These are phyloP conservation scores for Drosophila paucipuncta DNA, from an alignment of 2,888 invertebrate genomes.

Conservation along the genomic window DNA sequence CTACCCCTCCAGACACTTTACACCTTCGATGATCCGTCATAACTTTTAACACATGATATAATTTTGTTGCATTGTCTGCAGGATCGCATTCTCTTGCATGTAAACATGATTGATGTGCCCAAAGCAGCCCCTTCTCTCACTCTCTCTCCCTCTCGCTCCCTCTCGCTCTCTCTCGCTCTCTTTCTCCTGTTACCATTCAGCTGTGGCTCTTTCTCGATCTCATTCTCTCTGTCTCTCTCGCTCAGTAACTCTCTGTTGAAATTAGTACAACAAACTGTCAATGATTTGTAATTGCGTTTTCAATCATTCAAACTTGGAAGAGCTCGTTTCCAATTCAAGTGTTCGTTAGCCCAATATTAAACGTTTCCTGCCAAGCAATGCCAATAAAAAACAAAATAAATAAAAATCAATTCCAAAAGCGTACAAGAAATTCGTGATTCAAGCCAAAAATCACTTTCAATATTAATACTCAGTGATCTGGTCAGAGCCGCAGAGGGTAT, in stretches of 20 bases:
- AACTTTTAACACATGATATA: constrained; percentile 82
- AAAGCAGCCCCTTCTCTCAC: not conserved
- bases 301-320: constrained; percentile 58
- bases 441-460: constrained; percentile 61
- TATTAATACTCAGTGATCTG: constrained; percentile 19
- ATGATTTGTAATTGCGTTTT: constrained; percentile 73
- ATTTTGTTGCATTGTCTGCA: constrained; percentile 75
- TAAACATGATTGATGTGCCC: constrained; percentile 62
- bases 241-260: constrained; percentile 37
- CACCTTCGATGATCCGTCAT: constrained; percentile 82
- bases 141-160: not conserved
- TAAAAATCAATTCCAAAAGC: constrained; percentile 29
- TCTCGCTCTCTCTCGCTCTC: not conserved
- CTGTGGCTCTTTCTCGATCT: constrained; percentile 6
- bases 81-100: constrained; percentile 52
- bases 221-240: constrained; percentile 9
- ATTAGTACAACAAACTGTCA: constrained; percentile 77
- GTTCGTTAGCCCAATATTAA: constrained; percentile 25
- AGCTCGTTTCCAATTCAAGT: constrained; percentile 23
- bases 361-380: constrained; percentile 39
- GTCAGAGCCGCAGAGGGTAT: not conserved
- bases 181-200: not conserved
- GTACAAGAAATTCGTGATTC: constrained; percentile 71
- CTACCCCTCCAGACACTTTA: constrained; percentile 72
- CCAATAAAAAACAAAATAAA: constrained; percentile 19